These are phyloP conservation scores for Hoplias malabaricus DNA, from an alignment of 2,113 vertebrate species.

Conservation along the genomic window DNA sequence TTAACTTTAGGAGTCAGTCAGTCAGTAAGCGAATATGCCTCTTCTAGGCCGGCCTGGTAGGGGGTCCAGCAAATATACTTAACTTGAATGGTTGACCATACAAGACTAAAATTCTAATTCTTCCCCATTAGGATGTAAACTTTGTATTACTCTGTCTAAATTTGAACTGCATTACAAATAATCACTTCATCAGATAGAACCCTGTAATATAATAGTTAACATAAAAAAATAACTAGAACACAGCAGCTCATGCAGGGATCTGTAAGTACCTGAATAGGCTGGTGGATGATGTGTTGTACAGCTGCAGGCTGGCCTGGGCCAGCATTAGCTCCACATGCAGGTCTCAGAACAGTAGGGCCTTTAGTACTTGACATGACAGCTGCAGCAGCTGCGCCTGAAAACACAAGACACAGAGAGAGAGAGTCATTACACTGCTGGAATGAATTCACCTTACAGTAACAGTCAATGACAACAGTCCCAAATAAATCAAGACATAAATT, in stretches of 20 bases:
- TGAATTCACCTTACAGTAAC: background rate
- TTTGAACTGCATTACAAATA: background rate
- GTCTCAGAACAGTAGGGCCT: conserved; percentile 89
- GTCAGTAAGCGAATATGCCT: no score
- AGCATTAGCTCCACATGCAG: conserved; percentile 82
- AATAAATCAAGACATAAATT: no score
- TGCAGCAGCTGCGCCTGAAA: conserved; percentile 89
- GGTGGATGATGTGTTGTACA: conserved; percentile 94
- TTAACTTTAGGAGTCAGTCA: no score
- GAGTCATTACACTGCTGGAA: background rate
- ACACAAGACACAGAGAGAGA: background rate
- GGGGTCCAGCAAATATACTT: no score
- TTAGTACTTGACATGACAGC: conserved; percentile 97
- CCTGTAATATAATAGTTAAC: background rate
- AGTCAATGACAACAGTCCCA: background rate
- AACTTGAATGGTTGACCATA: no score
- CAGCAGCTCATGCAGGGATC: background rate
- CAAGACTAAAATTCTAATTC: no score
- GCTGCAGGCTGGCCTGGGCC: conserved; percentile 86
- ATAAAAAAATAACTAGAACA: background rate
- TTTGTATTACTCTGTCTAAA: no score
- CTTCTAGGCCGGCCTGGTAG: no score
- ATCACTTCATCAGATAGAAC: background rate
- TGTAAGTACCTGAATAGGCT: conserved; percentile 86
- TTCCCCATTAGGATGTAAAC: no score